Percentiles rank a stretch among this genome's conserved stretches.
Conservation (phyloP, 2,888 invertebrate species). For the Argynnis bischoffii region DNA sequence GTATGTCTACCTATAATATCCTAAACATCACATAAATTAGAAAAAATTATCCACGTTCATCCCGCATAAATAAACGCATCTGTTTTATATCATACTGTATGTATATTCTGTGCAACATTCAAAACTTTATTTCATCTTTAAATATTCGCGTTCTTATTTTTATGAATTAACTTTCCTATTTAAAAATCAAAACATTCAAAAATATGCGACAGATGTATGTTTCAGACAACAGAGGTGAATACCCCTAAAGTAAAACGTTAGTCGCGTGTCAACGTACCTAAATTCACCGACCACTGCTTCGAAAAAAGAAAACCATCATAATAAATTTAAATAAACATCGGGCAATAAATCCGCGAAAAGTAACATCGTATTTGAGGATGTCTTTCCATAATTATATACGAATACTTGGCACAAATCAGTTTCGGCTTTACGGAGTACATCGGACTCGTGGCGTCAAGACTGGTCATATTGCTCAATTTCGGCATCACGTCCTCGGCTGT, state of each 20-base stretch:
- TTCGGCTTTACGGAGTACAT: conserved; percentile 47
- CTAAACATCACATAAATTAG: conserved; percentile 18
- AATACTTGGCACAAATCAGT: conserved; percentile 55
- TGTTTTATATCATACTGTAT: conserved; percentile 14
- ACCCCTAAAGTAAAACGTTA: conserved; percentile 4
- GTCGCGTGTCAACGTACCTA: conserved; percentile 2
- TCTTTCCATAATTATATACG: conserved; percentile 41
- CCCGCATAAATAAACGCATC: conserved; percentile 17
- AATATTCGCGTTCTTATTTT: background rate
- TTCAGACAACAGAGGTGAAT: background rate
- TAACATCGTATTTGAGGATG: conserved; percentile 35
- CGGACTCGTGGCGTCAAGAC: conserved; percentile 35
- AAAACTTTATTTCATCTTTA: conserved; percentile 1
- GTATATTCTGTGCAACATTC: background rate
- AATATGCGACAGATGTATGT: background rate
- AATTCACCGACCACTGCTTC: conserved; percentile 19
- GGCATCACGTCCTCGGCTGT: conserved; percentile 19
- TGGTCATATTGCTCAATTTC: conserved; percentile 44
- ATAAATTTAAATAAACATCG: conserved; percentile 27
- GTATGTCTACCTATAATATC: conserved; percentile 5
- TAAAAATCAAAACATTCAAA: background rate
- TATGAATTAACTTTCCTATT: background rate
- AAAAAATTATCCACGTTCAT: conserved; percentile 20
- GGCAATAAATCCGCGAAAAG: conserved; percentile 31
- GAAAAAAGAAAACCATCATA: conserved; percentile 9